These are phyloP conservation scores for Brachypterus glaber DNA, from an alignment of 2,888 invertebrate species.

Conservation along the genomic window DNA sequence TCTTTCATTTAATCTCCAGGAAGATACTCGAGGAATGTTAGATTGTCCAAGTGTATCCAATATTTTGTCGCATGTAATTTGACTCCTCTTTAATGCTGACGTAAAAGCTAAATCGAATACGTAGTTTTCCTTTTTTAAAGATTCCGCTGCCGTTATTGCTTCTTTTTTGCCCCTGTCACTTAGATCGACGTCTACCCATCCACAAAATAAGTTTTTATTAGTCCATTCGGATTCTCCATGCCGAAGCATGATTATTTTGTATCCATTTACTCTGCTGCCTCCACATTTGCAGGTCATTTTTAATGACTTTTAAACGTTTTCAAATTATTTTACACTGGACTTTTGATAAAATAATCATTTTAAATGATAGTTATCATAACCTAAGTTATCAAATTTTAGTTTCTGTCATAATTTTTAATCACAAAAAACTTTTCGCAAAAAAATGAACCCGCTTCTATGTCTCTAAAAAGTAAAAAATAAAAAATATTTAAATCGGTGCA, in stretches of 20 bases:
- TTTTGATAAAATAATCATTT: too few relatives aligned
- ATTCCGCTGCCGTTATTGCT: slow-evolving; percentile 61
- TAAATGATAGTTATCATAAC: too few relatives aligned
- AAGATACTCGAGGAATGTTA: slow-evolving; percentile 57
- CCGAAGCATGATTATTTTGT: slow-evolving; percentile 46
- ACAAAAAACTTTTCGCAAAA: too few relatives aligned
- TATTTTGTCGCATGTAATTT: slow-evolving; percentile 60
- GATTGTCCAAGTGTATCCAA: slow-evolving; percentile 57
- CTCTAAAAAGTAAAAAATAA: too few relatives aligned
- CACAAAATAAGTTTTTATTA: slow-evolving; percentile 50
- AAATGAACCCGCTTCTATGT: too few relatives aligned
- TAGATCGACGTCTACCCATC: slow-evolving; percentile 50
- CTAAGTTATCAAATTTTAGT: too few relatives aligned
- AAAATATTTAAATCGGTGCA: too few relatives aligned
- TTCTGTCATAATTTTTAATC: too few relatives aligned
- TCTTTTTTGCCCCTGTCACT: slow-evolving; percentile 57
- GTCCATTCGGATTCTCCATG: slow-evolving; percentile 57
- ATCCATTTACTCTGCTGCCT: too few relatives aligned
- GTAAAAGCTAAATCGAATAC: slow-evolving; percentile 74
- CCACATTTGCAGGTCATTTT: too few relatives aligned
- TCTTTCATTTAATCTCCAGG: slow-evolving; percentile 80
- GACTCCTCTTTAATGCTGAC: slow-evolving; percentile 68
- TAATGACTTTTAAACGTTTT: too few relatives aligned
- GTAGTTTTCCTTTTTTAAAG: slow-evolving; percentile 58
- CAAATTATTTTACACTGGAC: too few relatives aligned